Evolutionary conservation across 2,888 invertebrate genomes (phyloP), one percentile per base, ranked within the genome.

Genomic region (Achlya flavicornis): DNA sequence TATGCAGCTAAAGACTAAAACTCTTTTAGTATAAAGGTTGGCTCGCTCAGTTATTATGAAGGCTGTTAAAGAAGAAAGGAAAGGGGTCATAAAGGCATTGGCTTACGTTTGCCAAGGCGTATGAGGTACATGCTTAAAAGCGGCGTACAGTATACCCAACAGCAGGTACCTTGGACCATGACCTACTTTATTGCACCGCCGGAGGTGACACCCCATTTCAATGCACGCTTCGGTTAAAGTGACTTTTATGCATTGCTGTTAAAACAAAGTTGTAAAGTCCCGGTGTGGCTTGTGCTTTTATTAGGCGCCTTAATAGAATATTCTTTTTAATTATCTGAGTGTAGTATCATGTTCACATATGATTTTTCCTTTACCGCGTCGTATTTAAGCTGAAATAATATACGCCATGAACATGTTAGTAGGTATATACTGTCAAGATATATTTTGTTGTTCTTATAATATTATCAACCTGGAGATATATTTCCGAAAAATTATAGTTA

Each of bases 131-230:
- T 53, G 57, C 59, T 57, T 63, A 64, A 57, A 63, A 65, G 65
- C 64, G 63, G 74, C 73, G 72, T 74, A 74, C 69, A 74, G 78
- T 79, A 76, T 71, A 72, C 70, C 70, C 70, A 68, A 41, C 26
- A 6, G 3, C 71, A 71, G 79, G 78, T 80, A 80, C 79, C 80
- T 82, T 82, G 80, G 86, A 84, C 90, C 91, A 72, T 92, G 92
- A 90, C 90, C 91, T 76, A 89, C 84, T 86, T 91, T 71, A 65
- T 69, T 74, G 64, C 67, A 74, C 69, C 66, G 77, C 77, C 76
- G 72, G 76, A 79, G 81, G 80, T 81, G 84, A 84, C 81, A 81
- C 77, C 80, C 80, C 74, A 76, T 83, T 80, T 79, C 83, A 83
- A 86, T 85, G 82, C 80, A 78, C 71, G 70, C 71, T 74, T 73